Base-by-base conservation (phyloP, 2,797 vertebrate species). In the Ciconia nigra region DNA sequence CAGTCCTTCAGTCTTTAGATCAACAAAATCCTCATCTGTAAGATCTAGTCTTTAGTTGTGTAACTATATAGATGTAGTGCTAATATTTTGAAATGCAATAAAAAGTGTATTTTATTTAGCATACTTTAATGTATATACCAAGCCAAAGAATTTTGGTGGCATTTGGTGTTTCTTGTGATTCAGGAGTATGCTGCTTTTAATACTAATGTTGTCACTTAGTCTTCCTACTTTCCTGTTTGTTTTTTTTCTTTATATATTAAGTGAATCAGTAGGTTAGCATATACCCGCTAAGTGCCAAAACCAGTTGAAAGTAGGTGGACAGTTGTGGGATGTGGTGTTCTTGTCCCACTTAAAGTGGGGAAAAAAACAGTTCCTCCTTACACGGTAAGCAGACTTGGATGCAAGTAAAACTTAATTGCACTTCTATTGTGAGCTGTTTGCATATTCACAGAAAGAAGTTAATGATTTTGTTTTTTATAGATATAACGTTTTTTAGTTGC, bases 1-100 rank as follows among this genome's bases (percentile, higher is more conserved):
- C 25, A 99, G 99, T 93, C 99, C 99, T 25, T 99, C 98, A 3
- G 89, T 99, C 73, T 99, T 99, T 95, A 99, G 98, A 92, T 98
- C 99, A 59, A 97, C 97, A 39, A 99, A 98, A 76, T 89, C 98
- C 8, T 98, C 97, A n/a, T 98, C 97, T 84, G 98, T 99, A 97
- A 98, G 99, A 79, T 35, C 14, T 44, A 24, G 17, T 82, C 0
- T 4, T 85, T 35, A 19, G 6, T 62, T 78, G 3, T 59, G 4
- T 76, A 44, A 31, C 33, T 61, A 1, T 44, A 7, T 6, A 37
- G 15, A 33, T 44, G 9, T 11, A 42, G 7, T 31, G 10, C 5
- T 81, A 41, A 15, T 79, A 15, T 73, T 76, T 80, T 63, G 42
- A 89, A 85, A 69, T 72, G 17, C 19, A 20, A 78, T 73, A 3